phyloP scores from a whole-genome alignment of 1,140 invertebrate species.

The Lepidurus couesii region DNA sequence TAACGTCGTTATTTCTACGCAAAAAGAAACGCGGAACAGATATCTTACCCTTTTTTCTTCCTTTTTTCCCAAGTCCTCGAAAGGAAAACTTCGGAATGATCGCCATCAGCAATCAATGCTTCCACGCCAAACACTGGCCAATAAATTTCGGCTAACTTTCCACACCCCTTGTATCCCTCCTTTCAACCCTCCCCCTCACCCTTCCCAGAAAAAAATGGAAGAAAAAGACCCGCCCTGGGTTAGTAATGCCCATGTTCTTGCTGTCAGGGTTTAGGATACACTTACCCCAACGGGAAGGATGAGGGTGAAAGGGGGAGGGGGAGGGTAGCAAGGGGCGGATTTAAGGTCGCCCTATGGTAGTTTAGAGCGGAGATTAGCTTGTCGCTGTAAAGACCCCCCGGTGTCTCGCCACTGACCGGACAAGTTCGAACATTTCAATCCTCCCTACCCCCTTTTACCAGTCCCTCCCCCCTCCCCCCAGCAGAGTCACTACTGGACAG shows the following conservation, averaged over 20 bases:
- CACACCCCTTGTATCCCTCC: background rate
- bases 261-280: too few species aligned
- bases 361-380: background rate
- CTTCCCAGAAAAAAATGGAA: background rate
- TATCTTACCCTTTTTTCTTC: background rate
- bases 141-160: background rate
- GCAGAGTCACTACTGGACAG: too few species aligned
- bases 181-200: background rate
- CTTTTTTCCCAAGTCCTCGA: background rate
- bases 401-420: background rate
- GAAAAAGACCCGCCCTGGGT: background rate
- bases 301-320: background rate
- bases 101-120: slow-evolving; percentile 9
- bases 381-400: background rate
- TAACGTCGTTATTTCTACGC: background rate
- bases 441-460: background rate
- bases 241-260: too few species aligned
- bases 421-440: background rate
- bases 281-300: too few species aligned
- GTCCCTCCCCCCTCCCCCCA: too few species aligned
- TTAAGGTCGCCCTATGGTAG: background rate
- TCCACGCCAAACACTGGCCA: background rate
- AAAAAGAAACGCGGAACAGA: background rate
- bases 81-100: background rate
- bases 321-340: background rate